Conservation (phyloP, 2,797 vertebrate genomes). For the Chloroceryle amazona region DNA sequence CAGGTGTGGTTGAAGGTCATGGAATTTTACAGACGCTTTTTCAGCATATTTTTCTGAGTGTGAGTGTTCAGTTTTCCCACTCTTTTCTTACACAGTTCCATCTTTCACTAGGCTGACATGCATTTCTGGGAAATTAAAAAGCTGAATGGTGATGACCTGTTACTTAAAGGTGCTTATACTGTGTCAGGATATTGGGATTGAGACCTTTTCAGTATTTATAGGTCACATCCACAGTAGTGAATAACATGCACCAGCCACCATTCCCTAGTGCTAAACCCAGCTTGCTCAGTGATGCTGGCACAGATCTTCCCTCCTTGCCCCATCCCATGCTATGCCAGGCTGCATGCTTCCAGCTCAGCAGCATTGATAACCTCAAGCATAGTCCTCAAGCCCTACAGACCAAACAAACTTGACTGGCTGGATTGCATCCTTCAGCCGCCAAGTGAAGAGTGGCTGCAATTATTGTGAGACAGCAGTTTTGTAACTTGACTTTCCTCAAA, state of each 20-base stretch:
- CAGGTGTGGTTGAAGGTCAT: background rate
- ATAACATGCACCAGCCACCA: background rate
- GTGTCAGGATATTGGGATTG: background rate
- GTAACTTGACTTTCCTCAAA: background rate
- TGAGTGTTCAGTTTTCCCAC: background rate
- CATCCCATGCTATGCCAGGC: background rate
- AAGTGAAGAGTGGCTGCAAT: rapidly evolving
- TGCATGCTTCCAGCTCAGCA: background rate
- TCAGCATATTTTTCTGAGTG: background rate
- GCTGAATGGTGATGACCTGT: background rate
- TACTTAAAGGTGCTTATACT: background rate
- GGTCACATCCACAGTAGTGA: background rate
- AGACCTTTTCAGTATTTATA: background rate
- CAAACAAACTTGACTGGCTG: background rate
- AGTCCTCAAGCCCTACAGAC: background rate
- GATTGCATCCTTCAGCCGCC: background rate
- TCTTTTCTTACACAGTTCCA: background rate
- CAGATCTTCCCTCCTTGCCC: background rate
- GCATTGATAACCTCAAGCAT: background rate
- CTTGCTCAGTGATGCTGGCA: background rate
- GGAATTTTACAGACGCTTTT: background rate
- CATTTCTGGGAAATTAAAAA: background rate
- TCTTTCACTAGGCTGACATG: background rate
- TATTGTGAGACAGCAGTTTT: background rate
- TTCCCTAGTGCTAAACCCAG: background rate